phyloP scores from a whole-genome alignment of 2,113 vertebrate genomes.

The Chionis minor region DNA sequence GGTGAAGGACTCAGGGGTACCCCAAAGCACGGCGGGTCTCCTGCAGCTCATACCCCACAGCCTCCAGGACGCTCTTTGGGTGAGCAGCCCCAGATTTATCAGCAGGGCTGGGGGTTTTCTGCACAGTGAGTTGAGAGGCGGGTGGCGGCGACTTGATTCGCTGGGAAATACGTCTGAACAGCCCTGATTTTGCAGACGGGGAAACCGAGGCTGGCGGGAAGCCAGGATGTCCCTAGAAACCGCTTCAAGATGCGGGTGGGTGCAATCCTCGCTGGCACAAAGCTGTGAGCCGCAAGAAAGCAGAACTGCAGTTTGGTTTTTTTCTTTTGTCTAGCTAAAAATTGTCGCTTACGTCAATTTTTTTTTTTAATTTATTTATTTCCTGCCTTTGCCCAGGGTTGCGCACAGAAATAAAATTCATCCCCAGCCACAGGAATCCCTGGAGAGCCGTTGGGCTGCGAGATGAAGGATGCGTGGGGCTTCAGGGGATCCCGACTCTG shows the following conservation, averaged over 20 bases:
- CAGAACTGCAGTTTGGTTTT: rapidly evolving
- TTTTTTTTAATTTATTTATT: background rate
- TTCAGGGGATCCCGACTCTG: rapidly evolving
- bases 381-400: background rate
- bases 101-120: background rate
- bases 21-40: rapidly evolving
- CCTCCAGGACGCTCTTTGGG: background rate
- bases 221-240: background rate
- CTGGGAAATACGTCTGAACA: background rate
- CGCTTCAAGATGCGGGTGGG: rapidly evolving
- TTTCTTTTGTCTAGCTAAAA: background rate
- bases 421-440: background rate
- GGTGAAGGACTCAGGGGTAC: background rate
- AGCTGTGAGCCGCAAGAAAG: background rate
- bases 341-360: rapidly evolving
- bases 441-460: background rate
- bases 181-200: background rate
- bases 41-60: background rate
- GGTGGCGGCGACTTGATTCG: background rate
- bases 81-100: background rate
- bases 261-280: background rate
- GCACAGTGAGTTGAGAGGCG: background rate
- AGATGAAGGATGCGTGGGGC: background rate
- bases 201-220: background rate
- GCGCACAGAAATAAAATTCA: background rate